Percentiles rank a stretch among this genome's conserved stretches.
Evolutionary conservation across 2,888 invertebrate species (phyloP).

Genomic region (Dromius quadrimaculatus): DNA sequence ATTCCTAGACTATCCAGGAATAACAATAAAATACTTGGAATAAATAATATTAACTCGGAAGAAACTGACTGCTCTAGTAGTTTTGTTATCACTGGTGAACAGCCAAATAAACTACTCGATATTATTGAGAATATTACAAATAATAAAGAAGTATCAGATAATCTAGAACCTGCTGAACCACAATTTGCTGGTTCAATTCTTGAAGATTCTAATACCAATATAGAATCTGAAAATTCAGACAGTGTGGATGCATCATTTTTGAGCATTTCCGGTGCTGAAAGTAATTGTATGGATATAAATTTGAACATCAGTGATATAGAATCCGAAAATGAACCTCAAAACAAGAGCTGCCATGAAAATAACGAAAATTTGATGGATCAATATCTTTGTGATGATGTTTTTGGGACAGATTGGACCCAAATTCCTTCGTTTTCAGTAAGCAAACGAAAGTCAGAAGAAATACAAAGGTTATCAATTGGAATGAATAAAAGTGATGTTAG

Average conservation of each 20-base stretch:
- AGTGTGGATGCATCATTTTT: slow-evolving; percentile 7
- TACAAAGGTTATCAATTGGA: slow-evolving; percentile 11
- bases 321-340: slow-evolving; percentile 12
- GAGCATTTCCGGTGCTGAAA: neutral
- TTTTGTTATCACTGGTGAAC: no score
- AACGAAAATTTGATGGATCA: neutral
- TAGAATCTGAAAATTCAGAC: neutral
- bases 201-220: no score
- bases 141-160: neutral
- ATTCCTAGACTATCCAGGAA: no score
- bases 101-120: neutral
- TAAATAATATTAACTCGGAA: no score
- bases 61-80: no score
- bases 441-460: slow-evolving; percentile 5
- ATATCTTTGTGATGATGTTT: slow-evolving; percentile 8
- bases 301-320: slow-evolving; percentile 10
- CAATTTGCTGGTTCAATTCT: no score
- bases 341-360: slow-evolving; percentile 16
- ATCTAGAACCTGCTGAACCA: no score
- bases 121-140: neutral
- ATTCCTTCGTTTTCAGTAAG: slow-evolving; percentile 36
- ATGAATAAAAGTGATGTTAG: slow-evolving; percentile 25
- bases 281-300: slow-evolving; percentile 14
- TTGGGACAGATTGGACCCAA: slow-evolving; percentile 36
- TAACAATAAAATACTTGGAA: no score